These are phyloP conservation scores for Malacoraja senta DNA, from an alignment of 2,797 vertebrate genomes.

Conservation along the genomic window DNA sequence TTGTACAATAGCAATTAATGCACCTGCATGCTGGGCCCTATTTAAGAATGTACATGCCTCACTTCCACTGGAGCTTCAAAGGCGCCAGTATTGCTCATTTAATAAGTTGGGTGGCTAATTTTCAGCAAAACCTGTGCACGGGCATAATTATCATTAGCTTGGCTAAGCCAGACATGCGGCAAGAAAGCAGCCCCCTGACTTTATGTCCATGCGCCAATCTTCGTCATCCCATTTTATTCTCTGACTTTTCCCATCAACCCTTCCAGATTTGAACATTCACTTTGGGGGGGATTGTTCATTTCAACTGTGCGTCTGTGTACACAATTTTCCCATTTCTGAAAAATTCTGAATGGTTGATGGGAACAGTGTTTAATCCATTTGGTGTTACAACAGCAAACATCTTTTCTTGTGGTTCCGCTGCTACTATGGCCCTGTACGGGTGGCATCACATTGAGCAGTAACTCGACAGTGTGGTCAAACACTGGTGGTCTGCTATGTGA, in stretches of 20 bases:
- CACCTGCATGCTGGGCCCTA: too few species aligned
- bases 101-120: neutral
- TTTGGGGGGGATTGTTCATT: neutral
- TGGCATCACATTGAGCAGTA: neutral
- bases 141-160: too few species aligned
- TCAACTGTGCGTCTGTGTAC: neutral
- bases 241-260: too few species aligned
- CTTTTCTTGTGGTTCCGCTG: neutral
- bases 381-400: neutral
- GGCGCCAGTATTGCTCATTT: neutral
- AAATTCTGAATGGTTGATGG: too few species aligned
- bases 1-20: too few species aligned
- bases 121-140: neutral
- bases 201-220: too few species aligned
- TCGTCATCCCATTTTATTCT: too few species aligned
- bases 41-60: too few species aligned
- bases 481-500: neutral
- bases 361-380: neutral
- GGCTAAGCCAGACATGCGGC: too few species aligned
- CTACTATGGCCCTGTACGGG: neutral
- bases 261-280: too few species aligned
- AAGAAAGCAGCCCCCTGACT: too few species aligned
- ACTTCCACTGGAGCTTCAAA: neutral
- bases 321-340: neutral
- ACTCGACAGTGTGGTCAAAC: neutral